Evolutionary conservation across 2,113 vertebrate genomes (phyloP), one percentile per base, ranked within the genome.

Genomic region (Rhea pennata): DNA sequence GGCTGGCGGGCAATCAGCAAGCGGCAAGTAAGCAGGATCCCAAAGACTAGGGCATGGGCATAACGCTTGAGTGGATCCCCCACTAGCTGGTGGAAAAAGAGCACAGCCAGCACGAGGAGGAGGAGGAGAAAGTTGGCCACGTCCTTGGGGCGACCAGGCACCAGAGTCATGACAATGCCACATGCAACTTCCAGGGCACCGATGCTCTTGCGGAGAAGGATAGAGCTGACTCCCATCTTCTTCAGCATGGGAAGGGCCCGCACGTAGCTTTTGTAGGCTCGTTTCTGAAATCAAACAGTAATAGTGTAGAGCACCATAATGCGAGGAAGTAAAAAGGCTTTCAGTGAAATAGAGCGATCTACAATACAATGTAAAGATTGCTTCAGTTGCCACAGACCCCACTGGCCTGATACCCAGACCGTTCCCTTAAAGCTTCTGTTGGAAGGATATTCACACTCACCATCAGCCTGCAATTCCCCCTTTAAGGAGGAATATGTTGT

Each of bases 11-110:
- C 98, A 6, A 99, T 99, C 40, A 99, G 98, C 92, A 99, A 98
- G 46, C 99, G 99, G 82, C 99, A 99, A 80, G 99, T 99, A 29
- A 99, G 99, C 89, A 99, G 98, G 96, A 99, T 99, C 40, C 99
- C 99, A 65, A 99, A 99, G 92, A 99, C 99, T 26, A 99, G 97
- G 65, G 99, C 99, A 2, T 99, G 99, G 89, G 99, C 99, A 0
- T 99, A 99, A 26, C 99, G 99, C 94, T 99, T 99, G 82, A 99
- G 98, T 5, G 99, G 99, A 96, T 99, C 99, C 27, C 99, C 99
- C 11, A 99, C 99, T 7, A 99, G 98, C 98, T 99, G 99, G 96
- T 99, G 99, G 96, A 99, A 99, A 90, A 99, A 99, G 33, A 99
- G 98, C 84, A 99, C 99, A 0, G 98, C 99, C 87, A 99, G 98